Evolutionary conservation across 2,113 vertebrate species (phyloP), one percentile per base, ranked within the genome.

Genomic region (Acanthisitta chloris): DNA sequence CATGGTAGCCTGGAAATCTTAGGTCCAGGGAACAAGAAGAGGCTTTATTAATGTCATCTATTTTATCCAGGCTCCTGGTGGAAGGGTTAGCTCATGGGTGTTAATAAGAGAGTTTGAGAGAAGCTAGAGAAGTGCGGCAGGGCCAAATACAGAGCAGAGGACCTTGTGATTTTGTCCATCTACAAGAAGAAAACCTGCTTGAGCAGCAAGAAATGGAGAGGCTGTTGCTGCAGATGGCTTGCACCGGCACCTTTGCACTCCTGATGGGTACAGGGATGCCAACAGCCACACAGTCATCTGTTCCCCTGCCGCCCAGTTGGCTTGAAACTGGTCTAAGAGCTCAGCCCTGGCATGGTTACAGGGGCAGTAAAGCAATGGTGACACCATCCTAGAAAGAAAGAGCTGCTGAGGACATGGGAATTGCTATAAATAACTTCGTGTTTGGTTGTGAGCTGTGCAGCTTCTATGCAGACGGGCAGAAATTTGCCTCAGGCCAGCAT

Each of bases 331-430:
- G 55, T 48, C 64, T 55, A 57, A 70, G 72, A 74, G 76, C 86
- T 78, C 64, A 59, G 65, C 36, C 59, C 87, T 94, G 89, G 87
- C 29, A 0, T 57, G 86, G 62, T 70, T 70, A 73, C 82, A 65
- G 84, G 72, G 48, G n/a, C 67, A 88, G 36, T 11, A 61, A 48
- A 58, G 88, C 62, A 24, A 12, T 0, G 4, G 67, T 77, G 86
- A 92, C 87, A 93, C 64, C 79, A 81, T 81, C 65, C 92, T 93
- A 7, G 4, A 83, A 92, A 76, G 91, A 83, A 36, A 52, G 66
- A 82, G 62, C 81, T 92, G 76, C 85, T 94, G 92, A 95, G 94
- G 83, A 93, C 80, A 61, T 40, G 61, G 48, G 82, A 70, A 78
- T 26, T 25, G 67, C 86, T 73, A 70, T 81, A 90, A 91, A 88